Conservation (phyloP, 1,140 invertebrate genomes). For the Vanessa atalanta region DNA sequence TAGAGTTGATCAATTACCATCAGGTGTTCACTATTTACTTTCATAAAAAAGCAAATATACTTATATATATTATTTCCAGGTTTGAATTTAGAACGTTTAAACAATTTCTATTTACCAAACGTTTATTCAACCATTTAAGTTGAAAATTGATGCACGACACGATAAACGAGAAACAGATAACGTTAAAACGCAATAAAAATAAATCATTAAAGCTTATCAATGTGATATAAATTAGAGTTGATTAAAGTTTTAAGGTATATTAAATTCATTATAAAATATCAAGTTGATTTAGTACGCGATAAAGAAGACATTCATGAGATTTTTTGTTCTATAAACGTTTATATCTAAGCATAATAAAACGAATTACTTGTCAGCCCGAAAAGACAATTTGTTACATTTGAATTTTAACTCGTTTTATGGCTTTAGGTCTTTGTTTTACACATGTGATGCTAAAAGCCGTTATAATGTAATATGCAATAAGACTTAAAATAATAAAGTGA, state of each 20-base stretch:
- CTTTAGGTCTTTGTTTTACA: not conserved
- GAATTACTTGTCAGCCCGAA: not conserved
- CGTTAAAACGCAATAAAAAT: not conserved
- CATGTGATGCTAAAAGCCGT: not conserved
- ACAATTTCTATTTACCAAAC: too few species aligned
- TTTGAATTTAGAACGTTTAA: too few species aligned
- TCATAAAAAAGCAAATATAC: too few species aligned
- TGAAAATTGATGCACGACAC: not conserved
- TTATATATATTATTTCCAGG: too few species aligned
- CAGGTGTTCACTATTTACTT: too few species aligned
- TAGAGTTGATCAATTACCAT: too few species aligned
- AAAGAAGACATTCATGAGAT: constrained; percentile 12
- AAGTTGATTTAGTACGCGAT: constrained; percentile 22
- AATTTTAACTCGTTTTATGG: too few species aligned
- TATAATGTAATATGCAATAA: too few species aligned
- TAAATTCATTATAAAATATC: constrained; percentile 15
- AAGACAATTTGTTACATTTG: not conserved
- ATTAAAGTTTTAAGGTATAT: constrained; percentile 21
- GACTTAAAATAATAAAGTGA: too few species aligned
- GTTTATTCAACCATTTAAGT: too few species aligned
- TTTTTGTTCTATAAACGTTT: constrained; percentile 20
- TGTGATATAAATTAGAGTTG: constrained; percentile 1
- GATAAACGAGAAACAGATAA: not conserved
- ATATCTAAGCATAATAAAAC: constrained; percentile 1
- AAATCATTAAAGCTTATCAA: constrained; percentile 17